Evolutionary conservation across 2,113 vertebrate species (phyloP).

Genomic region (Scophthalmus maximus): DNA sequence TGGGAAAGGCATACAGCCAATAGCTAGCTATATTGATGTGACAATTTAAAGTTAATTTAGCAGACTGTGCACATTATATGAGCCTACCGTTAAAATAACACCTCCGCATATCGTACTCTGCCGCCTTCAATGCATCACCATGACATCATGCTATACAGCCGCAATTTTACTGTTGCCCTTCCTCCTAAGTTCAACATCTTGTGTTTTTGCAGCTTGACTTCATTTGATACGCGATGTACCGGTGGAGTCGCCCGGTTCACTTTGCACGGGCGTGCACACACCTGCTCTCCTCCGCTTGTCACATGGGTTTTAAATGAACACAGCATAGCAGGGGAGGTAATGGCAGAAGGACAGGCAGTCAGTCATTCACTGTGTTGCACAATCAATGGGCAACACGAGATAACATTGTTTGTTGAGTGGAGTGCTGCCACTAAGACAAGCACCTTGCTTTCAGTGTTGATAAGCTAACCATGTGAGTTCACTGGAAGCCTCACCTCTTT

Average conservation of each 20-base stretch:
- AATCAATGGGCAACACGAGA: background rate
- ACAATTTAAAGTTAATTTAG: slow-evolving; percentile 10
- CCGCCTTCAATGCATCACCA: slow-evolving; percentile 9
- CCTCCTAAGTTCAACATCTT: slow-evolving; percentile 64
- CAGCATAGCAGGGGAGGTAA: background rate
- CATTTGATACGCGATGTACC: slow-evolving; percentile 56
- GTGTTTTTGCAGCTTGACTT: slow-evolving; percentile 69
- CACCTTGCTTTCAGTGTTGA: background rate
- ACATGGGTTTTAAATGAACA: slow-evolving; percentile 11
- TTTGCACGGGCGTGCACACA: background rate
- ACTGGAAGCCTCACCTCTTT: no score
- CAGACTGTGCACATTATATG: slow-evolving; percentile 16
- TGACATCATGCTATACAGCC: slow-evolving; percentile 67
- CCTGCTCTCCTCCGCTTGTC: background rate
- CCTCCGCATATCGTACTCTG: background rate
- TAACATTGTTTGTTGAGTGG: background rate
- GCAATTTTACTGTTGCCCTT: slow-evolving; percentile 40
- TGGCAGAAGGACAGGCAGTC: background rate
- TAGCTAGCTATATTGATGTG: slow-evolving; percentile 7
- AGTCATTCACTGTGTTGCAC: background rate
- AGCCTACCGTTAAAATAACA: slow-evolving; percentile 27
- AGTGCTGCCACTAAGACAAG: background rate
- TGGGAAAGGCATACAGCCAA: slow-evolving; percentile 17
- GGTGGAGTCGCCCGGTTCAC: slow-evolving; percentile 23
- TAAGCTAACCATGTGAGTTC: background rate